Base-by-base conservation (phyloP, 2,888 invertebrate species). In the Folsomia manolachei region DNA sequence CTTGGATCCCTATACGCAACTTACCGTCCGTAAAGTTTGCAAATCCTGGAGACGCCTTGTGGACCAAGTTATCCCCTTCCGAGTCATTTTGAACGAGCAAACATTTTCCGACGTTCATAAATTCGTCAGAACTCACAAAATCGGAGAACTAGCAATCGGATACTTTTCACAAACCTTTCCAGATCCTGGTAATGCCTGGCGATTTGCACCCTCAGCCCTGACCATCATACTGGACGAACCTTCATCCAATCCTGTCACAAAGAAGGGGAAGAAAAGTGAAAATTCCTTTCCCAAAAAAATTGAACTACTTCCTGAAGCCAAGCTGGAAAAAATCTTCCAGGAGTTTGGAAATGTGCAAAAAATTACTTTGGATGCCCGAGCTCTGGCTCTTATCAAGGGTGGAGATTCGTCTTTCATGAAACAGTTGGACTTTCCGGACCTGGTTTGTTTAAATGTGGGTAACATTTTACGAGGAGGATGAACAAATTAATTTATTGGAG, bases 101-200 rank as follows among this genome's bases (percentile, higher is more conserved):
- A 66, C 39, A 14, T 39, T 39, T 39, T 39, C 7, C n/a, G n/a
- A n/a, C 14, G 14, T 39, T 39, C 14, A 39, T 4, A 39, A 14
- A 39, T 39, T 39, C 14, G 14, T 39, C 4, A 39, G 39, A 39
- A 9, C 39, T 39, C 39, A 39, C 39, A 39, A 56, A 56, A 19
- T 66, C 51, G 19, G 19, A 11, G 23, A 66, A 52, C 52, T 66
- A 11, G 24, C 11, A 1, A 39, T 66, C 23, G 65, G 65, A 2
- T 66, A 27, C 24, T 66, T 66, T 24, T 51, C 65, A 4, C 27
- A 64, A 21, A n/a, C n/a, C n/a, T n/a, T n/a, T n/a, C 19, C 26
- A n/a, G 39, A 66, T 66, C 65, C 65, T 2, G 2, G 18, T 2
- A 66, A 18, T 19, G 52, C 51, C 1, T 66, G 19, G 51, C 2